These are phyloP conservation scores for Synanthedon vespiformis DNA, from an alignment of 2,888 invertebrate genomes.

Conservation along the genomic window DNA sequence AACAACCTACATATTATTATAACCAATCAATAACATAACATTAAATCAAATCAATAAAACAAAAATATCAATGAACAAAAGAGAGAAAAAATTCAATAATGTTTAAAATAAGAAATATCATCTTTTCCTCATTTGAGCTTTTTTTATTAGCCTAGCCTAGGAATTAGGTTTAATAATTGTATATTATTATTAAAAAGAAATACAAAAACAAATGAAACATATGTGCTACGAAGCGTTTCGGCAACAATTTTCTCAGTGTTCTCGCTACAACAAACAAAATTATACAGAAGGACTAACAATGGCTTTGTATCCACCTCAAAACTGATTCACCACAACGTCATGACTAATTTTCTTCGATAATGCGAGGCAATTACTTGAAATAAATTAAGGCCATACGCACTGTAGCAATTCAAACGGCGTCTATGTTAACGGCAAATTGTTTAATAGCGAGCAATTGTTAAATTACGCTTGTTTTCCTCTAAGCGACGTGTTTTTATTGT, in stretches of 20 bases:
- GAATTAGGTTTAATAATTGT: too few relatives aligned
- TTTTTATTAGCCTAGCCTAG: too few relatives aligned
- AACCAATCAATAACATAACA: too few relatives aligned
- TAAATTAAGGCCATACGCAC: not conserved
- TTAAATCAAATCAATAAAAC: too few relatives aligned
- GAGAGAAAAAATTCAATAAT: too few relatives aligned
- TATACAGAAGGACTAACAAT: not conserved
- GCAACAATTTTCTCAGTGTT: not conserved
- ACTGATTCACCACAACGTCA: not conserved
- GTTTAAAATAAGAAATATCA: too few relatives aligned
- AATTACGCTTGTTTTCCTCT: not conserved
- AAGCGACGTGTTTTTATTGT: not conserved
- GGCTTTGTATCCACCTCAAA: not conserved
- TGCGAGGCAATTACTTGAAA: not conserved
- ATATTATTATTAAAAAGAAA: too few relatives aligned
- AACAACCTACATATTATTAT: too few relatives aligned
- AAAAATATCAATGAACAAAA: too few relatives aligned
- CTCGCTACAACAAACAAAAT: not conserved
- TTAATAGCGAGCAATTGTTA: not conserved
- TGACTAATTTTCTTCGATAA: not conserved
- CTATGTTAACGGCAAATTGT: not conserved
- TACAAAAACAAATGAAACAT: not conserved
- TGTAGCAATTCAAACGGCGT: not conserved
- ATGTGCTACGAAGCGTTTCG: not conserved
- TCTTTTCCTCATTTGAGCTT: too few relatives aligned